phyloP scores from a whole-genome alignment of 2,113 vertebrate genomes.

The Carlito syrichta region DNA sequence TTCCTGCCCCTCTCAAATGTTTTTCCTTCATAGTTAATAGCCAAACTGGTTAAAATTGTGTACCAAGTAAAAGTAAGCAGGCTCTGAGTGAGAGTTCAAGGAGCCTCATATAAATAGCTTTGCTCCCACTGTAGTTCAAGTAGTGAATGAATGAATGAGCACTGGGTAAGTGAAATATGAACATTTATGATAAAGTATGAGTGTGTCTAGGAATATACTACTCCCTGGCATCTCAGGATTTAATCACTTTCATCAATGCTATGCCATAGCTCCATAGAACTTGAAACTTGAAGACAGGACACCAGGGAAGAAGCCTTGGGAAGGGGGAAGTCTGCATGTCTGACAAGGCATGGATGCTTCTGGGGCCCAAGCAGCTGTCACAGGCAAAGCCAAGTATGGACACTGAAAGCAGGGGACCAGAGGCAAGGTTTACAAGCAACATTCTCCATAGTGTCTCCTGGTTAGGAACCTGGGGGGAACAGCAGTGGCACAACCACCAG shows the following conservation, averaged over 20 bases:
- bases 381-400: background rate
- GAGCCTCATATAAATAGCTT: background rate
- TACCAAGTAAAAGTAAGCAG: background rate
- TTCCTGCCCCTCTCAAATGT: background rate
- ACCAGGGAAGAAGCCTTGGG: background rate
- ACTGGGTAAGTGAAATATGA: background rate
- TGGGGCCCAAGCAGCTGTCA: background rate
- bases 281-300: background rate
- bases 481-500: background rate
- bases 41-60: background rate
- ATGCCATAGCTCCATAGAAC: background rate
- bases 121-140: background rate
- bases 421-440: background rate
- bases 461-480: background rate
- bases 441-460: background rate
- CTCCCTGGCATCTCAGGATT: background rate
- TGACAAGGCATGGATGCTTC: background rate
- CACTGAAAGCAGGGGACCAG: background rate
- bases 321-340: background rate
- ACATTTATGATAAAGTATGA: background rate
- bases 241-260: background rate
- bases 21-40: background rate
- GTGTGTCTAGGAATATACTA: background rate
- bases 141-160: background rate
- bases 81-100: background rate